Percentiles rank a stretch among this genome's conserved stretches.
phyloP scores from a whole-genome alignment of 53 echinoderm and acorn worm species.

The Paracentrotus lividus region DNA sequence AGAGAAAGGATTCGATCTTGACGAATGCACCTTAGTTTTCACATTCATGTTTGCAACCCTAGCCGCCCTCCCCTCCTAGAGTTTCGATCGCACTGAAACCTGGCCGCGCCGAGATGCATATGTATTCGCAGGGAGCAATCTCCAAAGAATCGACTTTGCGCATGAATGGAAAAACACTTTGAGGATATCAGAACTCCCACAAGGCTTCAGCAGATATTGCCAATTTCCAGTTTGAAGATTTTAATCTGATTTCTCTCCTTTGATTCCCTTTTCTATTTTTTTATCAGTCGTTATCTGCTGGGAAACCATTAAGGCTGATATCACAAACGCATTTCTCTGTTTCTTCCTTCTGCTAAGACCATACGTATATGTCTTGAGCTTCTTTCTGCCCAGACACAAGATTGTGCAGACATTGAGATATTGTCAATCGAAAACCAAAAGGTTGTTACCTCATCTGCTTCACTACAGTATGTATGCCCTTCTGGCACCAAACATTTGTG shows the following conservation, averaged over 20 bases:
- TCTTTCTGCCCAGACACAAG: neutral
- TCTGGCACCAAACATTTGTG: too few relatives aligned
- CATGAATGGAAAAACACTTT: constrained; percentile 67
- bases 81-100: constrained; percentile 67
- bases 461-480: too few relatives aligned
- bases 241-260: constrained; percentile 56
- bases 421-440: too few relatives aligned
- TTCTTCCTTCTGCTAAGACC: neutral
- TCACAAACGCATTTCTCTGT: constrained; percentile 19
- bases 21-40: constrained; percentile 63
- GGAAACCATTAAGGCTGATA: constrained; percentile 63
- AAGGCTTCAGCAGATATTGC: constrained; percentile 64
- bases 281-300: constrained; percentile 24
- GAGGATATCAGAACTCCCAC: constrained; percentile 48
- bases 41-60: constrained; percentile 69
- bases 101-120: constrained; percentile 58
- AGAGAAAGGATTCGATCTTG: constrained; percentile 68
- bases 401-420: neutral
- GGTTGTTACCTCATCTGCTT: too few relatives aligned
- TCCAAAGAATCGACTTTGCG: constrained; percentile 53
- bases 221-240: constrained; percentile 68
- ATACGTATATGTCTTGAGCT: constrained; percentile 5
- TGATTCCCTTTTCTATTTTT: constrained; percentile 47
- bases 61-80: constrained; percentile 59
- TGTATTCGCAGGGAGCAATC: constrained; percentile 56